Conservation (phyloP, 2,797 vertebrate species). For the Sciaenops ocellatus region DNA sequence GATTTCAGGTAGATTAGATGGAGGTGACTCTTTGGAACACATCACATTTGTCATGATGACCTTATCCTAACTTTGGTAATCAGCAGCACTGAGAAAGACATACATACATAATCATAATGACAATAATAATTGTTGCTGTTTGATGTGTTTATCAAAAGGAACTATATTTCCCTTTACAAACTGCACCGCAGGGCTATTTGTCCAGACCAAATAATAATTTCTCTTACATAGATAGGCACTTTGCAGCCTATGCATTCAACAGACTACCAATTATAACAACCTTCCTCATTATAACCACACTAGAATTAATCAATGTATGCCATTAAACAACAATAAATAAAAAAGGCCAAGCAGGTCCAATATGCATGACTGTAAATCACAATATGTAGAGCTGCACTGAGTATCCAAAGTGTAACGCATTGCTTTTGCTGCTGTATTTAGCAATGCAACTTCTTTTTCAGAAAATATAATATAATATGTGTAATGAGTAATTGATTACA, state of each 20-base stretch:
- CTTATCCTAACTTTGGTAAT: conserved; percentile 20
- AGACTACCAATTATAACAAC: conserved; percentile 8
- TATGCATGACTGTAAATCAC: neutral
- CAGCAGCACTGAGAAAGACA: neutral
- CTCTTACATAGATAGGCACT: conserved; percentile 3
- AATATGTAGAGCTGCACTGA: neutral
- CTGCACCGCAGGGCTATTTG: neutral
- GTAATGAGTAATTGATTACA: neutral
- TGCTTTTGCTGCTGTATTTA: neutral
- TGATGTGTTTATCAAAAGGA: conserved; percentile 17
- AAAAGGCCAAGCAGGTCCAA: neutral
- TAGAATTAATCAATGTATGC: neutral
- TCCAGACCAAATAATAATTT: conserved; percentile 27
- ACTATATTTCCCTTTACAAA: neutral
- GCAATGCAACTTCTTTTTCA: neutral
- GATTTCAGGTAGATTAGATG: conserved; percentile 68
- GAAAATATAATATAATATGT: neutral
- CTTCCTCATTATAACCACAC: neutral
- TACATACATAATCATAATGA: neutral
- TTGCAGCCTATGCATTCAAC: conserved; percentile 10
- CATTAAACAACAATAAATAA: conserved; percentile 5
- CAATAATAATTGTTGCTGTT: neutral
- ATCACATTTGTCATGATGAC: conserved; percentile 37
- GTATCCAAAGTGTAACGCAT: neutral
- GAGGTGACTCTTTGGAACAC: conserved; percentile 54